Conservation (phyloP, 2,888 invertebrate species). For the Lymantria monacha region DNA sequence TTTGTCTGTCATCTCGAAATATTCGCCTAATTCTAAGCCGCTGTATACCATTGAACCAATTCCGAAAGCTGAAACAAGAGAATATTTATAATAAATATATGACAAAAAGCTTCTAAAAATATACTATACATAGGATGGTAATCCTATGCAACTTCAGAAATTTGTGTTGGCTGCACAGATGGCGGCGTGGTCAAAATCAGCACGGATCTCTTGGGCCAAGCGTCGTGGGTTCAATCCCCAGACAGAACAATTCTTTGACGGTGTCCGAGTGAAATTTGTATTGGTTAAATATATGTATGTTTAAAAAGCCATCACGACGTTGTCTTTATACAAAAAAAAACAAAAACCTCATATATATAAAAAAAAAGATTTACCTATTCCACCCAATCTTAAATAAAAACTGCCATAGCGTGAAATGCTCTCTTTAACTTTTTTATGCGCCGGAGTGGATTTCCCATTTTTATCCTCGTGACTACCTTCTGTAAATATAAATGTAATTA, state of each 20-base stretch:
- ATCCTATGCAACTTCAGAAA: too few species aligned
- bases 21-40: constrained; percentile 87
- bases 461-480: constrained; percentile 60
- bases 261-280: too few species aligned
- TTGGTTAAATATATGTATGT: too few species aligned
- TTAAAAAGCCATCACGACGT: too few species aligned
- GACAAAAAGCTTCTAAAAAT: too few species aligned
- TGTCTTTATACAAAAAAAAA: too few species aligned
- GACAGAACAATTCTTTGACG: too few species aligned
- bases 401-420: constrained; percentile 87
- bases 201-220: too few species aligned
- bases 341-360: background rate
- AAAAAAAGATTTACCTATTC: constrained; percentile 83
- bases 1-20: constrained; percentile 86
- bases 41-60: constrained; percentile 88
- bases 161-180: too few species aligned
- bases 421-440: constrained; percentile 65
- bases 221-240: too few species aligned
- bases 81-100: background rate
- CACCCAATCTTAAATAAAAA: constrained; percentile 93
- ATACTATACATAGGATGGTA: too few species aligned
- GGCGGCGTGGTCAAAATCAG: too few species aligned
- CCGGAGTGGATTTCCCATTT: constrained; percentile 57
- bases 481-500: constrained; percentile 45
- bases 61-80: constrained; percentile 66